Conservation (phyloP, 2,888 invertebrate species). For the Dioctria linearis region DNA sequence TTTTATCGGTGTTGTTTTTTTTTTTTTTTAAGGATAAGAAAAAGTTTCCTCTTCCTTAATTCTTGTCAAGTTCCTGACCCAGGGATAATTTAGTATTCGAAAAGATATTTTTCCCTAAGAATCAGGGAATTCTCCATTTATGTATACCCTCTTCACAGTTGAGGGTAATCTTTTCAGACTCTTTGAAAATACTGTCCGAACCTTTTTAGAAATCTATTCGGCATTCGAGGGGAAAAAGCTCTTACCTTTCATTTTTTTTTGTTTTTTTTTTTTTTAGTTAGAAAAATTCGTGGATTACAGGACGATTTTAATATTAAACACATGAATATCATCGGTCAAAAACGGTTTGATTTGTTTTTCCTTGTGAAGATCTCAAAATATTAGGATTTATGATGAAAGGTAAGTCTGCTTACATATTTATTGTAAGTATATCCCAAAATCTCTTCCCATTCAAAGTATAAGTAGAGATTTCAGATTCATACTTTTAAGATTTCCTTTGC, state of each 20-base stretch:
- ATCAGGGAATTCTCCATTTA: slow-evolving; percentile 7
- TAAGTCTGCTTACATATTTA: no score
- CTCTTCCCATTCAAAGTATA: no score
- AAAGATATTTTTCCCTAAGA: slow-evolving; percentile 13
- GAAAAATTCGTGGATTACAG: slow-evolving; percentile 35
- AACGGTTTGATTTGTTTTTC: slow-evolving; percentile 10
- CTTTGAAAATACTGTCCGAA: background rate
- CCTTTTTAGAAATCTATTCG: background rate
- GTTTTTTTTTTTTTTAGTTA: background rate
- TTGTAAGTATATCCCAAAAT: no score
- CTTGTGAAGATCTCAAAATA: background rate
- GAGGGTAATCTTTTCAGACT: slow-evolving; percentile 7
- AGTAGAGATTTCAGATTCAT: no score
- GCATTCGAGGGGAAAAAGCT: background rate
- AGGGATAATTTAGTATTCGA: slow-evolving; percentile 34
- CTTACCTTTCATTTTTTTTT: background rate
- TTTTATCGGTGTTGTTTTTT: background rate
- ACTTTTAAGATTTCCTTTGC: no score
- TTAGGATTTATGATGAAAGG: no score
- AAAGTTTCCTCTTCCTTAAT: slow-evolving; percentile 16
- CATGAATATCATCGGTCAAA: slow-evolving; percentile 17
- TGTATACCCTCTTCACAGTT: slow-evolving; percentile 10
- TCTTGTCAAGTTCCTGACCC: slow-evolving; percentile 30
- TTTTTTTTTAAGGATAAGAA: slow-evolving; percentile 17
- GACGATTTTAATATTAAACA: slow-evolving; percentile 32